phyloP scores from a whole-genome alignment of 1,140 invertebrate species.

The Planococcus citri region DNA sequence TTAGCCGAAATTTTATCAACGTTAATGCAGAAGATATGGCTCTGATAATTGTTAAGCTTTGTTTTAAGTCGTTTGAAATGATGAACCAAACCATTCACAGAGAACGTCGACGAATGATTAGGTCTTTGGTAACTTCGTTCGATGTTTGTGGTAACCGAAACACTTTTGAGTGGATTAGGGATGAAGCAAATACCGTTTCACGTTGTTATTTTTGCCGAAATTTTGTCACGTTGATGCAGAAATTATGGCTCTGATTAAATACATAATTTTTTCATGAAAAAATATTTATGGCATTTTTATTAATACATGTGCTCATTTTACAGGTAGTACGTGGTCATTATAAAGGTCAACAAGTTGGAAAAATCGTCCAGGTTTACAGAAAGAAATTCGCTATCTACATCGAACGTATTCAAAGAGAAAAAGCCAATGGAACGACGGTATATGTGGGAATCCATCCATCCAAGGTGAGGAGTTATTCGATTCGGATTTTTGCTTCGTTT shows the following conservation, averaged over 20 bases:
- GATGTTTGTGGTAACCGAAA: not conserved
- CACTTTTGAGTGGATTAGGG: not conserved
- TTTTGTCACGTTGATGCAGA: not conserved
- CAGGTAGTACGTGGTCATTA: slow-evolving; percentile 94
- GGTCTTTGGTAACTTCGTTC: not conserved
- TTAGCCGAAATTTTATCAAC: too few relatives aligned
- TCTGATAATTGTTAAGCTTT: not conserved
- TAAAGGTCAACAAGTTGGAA: slow-evolving; percentile 97
- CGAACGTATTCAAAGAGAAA: slow-evolving; percentile 96
- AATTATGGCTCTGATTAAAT: slow-evolving; percentile 11
- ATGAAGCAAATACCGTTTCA: not conserved
- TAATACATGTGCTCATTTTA: not conserved
- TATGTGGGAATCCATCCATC: slow-evolving; percentile 98
- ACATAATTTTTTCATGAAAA: not conserved
- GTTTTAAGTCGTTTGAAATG: not conserved
- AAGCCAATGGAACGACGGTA: slow-evolving; percentile 95
- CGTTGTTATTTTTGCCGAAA: not conserved
- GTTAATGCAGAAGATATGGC: not conserved
- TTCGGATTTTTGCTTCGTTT: slow-evolving; percentile 20
- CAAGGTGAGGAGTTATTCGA: slow-evolving; percentile 54
- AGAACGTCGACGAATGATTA: not conserved
- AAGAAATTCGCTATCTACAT: slow-evolving; percentile 99
- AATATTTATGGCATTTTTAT: too few relatives aligned
- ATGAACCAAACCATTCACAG: slow-evolving; percentile 15
- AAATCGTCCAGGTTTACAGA: slow-evolving; percentile 94